A percentile compares a stretch with the other conserved stretches of the same genome.
phyloP scores from a whole-genome alignment of 1,140 invertebrate genomes.

The Antheraea pernyi region DNA sequence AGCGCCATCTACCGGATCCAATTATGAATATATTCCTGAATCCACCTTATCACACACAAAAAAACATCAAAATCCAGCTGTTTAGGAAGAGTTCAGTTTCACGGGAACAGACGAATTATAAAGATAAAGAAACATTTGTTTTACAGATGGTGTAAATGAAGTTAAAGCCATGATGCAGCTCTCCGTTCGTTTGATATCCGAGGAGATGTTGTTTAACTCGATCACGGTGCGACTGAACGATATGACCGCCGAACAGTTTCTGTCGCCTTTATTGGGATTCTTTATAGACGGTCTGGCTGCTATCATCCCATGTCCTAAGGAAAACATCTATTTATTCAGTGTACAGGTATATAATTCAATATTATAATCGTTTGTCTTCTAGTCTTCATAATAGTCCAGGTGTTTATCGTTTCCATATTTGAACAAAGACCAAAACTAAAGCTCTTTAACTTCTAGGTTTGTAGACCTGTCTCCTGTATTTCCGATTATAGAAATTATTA shows the following conservation, averaged over 20 bases:
- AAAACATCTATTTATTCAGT: conserved; percentile 96
- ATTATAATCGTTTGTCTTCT: background rate
- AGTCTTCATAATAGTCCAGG: background rate
- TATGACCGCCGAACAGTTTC: conserved; percentile 95
- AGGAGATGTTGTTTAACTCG: conserved; percentile 96
- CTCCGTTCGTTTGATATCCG: conserved; percentile 93
- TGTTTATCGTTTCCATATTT: background rate
- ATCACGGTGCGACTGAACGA: conserved; percentile 96
- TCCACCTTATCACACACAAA: too few relatives aligned
- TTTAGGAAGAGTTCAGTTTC: too few relatives aligned
- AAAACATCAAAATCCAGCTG: too few relatives aligned
- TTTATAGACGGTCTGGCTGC: conserved; percentile 95
- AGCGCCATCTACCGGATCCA: too few relatives aligned
- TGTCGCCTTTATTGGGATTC: conserved; percentile 93
- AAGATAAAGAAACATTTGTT: background rate
- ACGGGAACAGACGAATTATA: too few relatives aligned
- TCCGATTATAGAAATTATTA: too few relatives aligned
- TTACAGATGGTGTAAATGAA: conserved; percentile 92
- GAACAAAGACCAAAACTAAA: too few relatives aligned
- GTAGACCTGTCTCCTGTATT: too few relatives aligned
- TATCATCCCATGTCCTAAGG: conserved; percentile 94
- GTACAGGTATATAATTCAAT: conserved; percentile 83
- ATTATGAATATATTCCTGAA: too few relatives aligned
- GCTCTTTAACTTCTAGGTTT: too few relatives aligned
- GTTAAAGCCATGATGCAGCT: conserved; percentile 94